phyloP scores from a whole-genome alignment of 2,888 invertebrate genomes.

The Ferdinandea cuprea region DNA sequence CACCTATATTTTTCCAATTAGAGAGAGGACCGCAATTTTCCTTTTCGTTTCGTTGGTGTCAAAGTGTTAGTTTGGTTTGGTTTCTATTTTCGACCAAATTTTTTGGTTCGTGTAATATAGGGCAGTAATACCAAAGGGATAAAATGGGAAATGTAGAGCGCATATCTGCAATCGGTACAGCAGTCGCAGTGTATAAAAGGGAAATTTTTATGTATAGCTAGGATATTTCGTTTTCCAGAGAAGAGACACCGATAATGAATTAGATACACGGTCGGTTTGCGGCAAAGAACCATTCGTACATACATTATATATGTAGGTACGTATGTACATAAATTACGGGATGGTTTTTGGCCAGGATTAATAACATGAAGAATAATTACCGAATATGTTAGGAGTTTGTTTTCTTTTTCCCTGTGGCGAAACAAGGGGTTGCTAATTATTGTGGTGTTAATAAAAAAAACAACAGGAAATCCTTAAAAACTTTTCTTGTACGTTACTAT shows the following conservation, averaged over 20 bases:
- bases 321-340: background rate
- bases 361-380: conserved; percentile 35
- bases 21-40: conserved; percentile 46
- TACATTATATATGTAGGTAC: background rate
- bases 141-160: conserved; percentile 67
- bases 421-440: conserved; percentile 14
- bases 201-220: conserved; percentile 70
- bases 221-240: conserved; percentile 54
- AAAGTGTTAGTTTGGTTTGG: conserved; percentile 7
- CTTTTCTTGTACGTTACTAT: background rate
- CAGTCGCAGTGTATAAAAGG: conserved; percentile 69
- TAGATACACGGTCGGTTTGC: conserved; percentile 6
- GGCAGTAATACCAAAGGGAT: conserved; percentile 71
- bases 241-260: conserved; percentile 48
- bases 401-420: background rate
- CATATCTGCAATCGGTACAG: conserved; percentile 74
- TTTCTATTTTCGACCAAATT: conserved; percentile 63
- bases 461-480: background rate
- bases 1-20: conserved; percentile 64
- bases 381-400: background rate
- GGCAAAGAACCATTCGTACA: background rate
- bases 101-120: conserved; percentile 48
- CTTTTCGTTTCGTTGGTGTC: conserved; percentile 38
- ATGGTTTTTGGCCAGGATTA: conserved; percentile 31
- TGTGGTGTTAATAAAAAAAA: background rate